Evolutionary conservation across 2,888 invertebrate genomes (phyloP).

Genomic region (Platycheirus rosarum): DNA sequence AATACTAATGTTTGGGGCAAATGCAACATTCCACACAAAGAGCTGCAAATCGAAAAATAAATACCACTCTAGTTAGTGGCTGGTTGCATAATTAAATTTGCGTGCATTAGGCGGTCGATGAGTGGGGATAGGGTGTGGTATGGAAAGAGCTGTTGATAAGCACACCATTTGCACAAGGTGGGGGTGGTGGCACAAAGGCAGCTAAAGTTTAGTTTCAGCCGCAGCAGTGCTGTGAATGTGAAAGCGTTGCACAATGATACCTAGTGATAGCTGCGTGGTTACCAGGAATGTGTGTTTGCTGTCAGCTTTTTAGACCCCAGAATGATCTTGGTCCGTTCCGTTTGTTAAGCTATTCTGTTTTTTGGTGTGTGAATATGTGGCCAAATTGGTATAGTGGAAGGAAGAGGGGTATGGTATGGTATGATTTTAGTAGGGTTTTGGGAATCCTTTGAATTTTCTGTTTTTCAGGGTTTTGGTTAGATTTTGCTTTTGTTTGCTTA

Average conservation of each 20-base stretch:
- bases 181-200: too few species aligned
- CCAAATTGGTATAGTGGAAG: neutral
- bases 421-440: conserved; percentile 7
- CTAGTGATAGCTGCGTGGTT: conserved; percentile 39
- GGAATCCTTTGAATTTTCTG: conserved; percentile 66
- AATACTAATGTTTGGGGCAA: conserved; percentile 19
- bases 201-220: too few species aligned
- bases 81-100: conserved; percentile 74
- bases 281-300: conserved; percentile 57
- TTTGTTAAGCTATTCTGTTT: conserved; percentile 69
- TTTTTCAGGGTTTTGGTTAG: conserved; percentile 18
- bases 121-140: conserved; percentile 3
- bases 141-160: conserved; percentile 38
- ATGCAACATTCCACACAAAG: conserved; percentile 69
- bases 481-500: conserved; percentile 3
- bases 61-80: conserved; percentile 74
- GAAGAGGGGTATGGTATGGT: neutral
- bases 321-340: conserved; percentile 54
- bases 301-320: conserved; percentile 70
- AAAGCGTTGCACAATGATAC: conserved; percentile 47
- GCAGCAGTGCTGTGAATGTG: conserved; percentile 51
- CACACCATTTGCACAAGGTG: conserved; percentile 27
- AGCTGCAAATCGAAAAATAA: conserved; percentile 73
- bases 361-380: conserved; percentile 15
- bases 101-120: conserved; percentile 65